phyloP scores from a whole-genome alignment of 2,113 vertebrate species.

The Bungarus multicinctus region DNA sequence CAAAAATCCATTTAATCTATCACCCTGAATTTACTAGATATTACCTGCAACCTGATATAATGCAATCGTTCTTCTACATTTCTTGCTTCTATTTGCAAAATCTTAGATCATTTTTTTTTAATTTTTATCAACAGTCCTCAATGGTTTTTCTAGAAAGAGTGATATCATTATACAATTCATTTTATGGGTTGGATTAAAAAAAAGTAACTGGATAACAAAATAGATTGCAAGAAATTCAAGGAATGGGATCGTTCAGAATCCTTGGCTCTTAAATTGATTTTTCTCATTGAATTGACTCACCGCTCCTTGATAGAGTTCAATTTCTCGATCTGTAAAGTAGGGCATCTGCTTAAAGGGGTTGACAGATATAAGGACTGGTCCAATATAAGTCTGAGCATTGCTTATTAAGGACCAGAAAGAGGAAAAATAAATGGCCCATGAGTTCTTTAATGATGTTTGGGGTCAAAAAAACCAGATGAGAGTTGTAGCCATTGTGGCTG shows the following conservation, averaged over 20 bases:
- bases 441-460: not conserved
- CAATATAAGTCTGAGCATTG: slow-evolving; percentile 86
- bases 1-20: not conserved
- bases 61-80: not conserved
- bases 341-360: slow-evolving; percentile 99
- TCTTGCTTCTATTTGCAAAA: not conserved
- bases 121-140: not conserved
- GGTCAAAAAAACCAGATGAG: not conserved
- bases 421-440: not conserved
- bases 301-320: slow-evolving; percentile 95
- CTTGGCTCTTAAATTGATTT: not conserved
- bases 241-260: fast-evolving
- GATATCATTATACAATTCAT: not conserved
- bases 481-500: not conserved
- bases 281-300: slow-evolving; percentile 68
- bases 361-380: slow-evolving; percentile 91
- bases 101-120: not conserved
- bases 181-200: not conserved
- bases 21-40: not conserved
- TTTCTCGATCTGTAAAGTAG: slow-evolving; percentile 91
- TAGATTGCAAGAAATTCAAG: not conserved
- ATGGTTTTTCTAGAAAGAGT: not conserved
- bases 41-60: not conserved
- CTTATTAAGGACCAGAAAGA: slow-evolving; percentile 61
- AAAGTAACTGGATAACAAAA: not conserved